Conservation (phyloP, 64 coral and sea anemone genomes). For the Cladopsammia gracilis region DNA sequence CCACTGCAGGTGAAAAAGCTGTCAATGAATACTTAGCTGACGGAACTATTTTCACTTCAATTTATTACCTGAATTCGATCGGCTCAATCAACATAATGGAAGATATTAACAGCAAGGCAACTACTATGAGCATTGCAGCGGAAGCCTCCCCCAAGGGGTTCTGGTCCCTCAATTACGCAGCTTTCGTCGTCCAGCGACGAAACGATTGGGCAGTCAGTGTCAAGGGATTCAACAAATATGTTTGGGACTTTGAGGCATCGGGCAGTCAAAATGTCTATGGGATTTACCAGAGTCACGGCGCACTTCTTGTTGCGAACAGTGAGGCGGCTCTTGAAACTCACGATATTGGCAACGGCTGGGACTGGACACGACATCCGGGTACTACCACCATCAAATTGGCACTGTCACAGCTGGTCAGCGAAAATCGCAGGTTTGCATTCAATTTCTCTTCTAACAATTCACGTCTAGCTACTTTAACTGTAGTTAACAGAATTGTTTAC, state of each 20-base stretch:
- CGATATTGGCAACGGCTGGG: constrained; percentile 66
- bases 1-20: neutral
- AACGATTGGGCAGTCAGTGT: constrained; percentile 53
- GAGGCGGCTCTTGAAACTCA: constrained; percentile 41
- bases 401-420: neutral
- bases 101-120: neutral
- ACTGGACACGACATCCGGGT: constrained; percentile 70
- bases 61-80: constrained; percentile 27
- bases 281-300: constrained; percentile 49
- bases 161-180: constrained; percentile 33
- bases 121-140: neutral
- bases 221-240: constrained; percentile 65
- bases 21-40: constrained; percentile 11
- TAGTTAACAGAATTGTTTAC: too few species aligned
- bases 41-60: neutral
- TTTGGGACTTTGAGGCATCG: constrained; percentile 55
- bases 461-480: too few species aligned
- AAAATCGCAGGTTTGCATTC: neutral
- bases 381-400: constrained; percentile 38
- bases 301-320: constrained; percentile 67
- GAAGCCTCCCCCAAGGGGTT: constrained; percentile 4
- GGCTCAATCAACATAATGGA: constrained; percentile 2
- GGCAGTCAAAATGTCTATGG: constrained; percentile 61
- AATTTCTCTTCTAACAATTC: too few species aligned
- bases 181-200: constrained; percentile 45